A percentile compares a stretch with the other conserved stretches of the same genome.
Conservation (phyloP, 2,113 vertebrate genomes). For the Lucifuga dentata region DNA sequence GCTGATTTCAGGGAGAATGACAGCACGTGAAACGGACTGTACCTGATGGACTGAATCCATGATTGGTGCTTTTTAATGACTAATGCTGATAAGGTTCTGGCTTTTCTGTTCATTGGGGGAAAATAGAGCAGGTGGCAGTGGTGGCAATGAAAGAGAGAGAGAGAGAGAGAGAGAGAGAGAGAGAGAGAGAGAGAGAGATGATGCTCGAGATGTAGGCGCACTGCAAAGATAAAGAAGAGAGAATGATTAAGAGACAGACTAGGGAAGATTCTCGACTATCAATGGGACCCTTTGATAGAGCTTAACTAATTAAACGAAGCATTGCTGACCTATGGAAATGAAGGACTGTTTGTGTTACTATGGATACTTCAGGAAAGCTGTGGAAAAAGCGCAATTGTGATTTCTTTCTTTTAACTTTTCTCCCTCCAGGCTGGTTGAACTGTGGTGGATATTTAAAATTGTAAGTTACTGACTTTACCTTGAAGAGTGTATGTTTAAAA, state of each 20-base stretch:
- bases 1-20: constrained; percentile 61
- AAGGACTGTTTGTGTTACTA: neutral
- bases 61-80: constrained; percentile 54
- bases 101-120: constrained; percentile 61
- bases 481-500: too few species aligned
- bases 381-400: neutral
- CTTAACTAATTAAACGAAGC: constrained; percentile 17
- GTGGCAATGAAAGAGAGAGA: constrained; percentile 51
- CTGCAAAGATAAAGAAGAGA: constrained; percentile 53
- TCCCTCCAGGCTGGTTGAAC: neutral
- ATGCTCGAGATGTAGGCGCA: constrained; percentile 32
- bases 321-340: constrained; percentile 41
- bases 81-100: constrained; percentile 67
- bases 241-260: constrained; percentile 44
- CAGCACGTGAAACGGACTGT: constrained; percentile 53
- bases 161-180: constrained; percentile 24
- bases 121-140: constrained; percentile 69
- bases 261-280: constrained; percentile 34
- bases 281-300: constrained; percentile 51
- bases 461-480: too few species aligned
- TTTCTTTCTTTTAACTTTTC: constrained; percentile 24
- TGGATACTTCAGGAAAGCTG: neutral
- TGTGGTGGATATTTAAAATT: neutral
- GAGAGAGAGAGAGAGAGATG: constrained; percentile 41
- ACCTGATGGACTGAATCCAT: constrained; percentile 23